These are phyloP conservation scores for Heliconius nattereri DNA, from an alignment of 1,140 invertebrate genomes.

Conservation along the genomic window DNA sequence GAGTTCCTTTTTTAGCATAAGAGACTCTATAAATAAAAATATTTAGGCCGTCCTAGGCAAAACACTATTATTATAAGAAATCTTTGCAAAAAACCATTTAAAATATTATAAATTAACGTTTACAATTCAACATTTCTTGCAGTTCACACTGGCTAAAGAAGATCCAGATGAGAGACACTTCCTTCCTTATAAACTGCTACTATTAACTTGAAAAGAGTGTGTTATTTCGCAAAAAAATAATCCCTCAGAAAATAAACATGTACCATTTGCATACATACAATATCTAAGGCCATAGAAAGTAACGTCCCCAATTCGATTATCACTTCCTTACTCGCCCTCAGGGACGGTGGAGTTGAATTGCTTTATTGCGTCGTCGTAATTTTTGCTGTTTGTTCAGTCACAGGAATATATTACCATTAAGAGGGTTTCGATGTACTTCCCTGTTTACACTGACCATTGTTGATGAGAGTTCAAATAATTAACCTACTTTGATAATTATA, in stretches of 20 bases:
- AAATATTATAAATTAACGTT: too few species aligned
- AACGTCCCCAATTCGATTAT: conserved; percentile 51
- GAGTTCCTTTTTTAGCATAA: not conserved
- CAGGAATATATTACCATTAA: conserved; percentile 24
- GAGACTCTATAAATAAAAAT: too few species aligned
- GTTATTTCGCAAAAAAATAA: not conserved
- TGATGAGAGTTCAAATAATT: conserved; percentile 3
- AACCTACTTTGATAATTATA: not conserved
- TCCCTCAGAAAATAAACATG: not conserved
- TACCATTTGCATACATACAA: not conserved
- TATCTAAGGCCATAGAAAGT: conserved; percentile 3
- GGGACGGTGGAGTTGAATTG: conserved; percentile 30
- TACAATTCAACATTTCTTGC: too few species aligned
- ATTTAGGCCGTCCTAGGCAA: too few species aligned
- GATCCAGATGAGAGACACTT: too few species aligned
- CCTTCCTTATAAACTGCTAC: too few species aligned
- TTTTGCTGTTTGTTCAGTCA: conserved; percentile 23
- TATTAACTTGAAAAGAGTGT: too few species aligned
- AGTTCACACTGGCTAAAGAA: too few species aligned
- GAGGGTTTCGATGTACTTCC: conserved; percentile 29
- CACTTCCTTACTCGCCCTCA: conserved; percentile 51
- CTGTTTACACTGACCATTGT: conserved; percentile 18
- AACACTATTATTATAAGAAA: too few species aligned
- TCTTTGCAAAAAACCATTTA: too few species aligned
- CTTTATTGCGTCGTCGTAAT: conserved; percentile 26